Base-by-base conservation (phyloP, 1,140 invertebrate species). In the Lerema accius region DNA sequence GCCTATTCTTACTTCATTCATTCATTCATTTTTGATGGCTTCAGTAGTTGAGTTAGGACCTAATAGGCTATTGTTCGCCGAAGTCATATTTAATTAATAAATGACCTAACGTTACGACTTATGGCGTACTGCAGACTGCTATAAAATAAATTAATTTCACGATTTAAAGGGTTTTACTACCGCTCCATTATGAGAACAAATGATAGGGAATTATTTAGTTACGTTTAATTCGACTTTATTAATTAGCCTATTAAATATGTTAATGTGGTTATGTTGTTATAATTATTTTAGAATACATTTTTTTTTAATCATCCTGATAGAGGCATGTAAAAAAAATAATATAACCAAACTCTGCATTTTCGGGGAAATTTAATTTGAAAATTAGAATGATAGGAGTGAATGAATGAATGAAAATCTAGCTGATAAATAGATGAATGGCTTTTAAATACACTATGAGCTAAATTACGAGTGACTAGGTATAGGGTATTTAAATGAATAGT, bases 21-120 rank as follows among this genome's bases (percentile, higher is more conserved):
- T 42, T 48, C 64, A 63, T 71, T 64, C 71, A 71, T 74, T 51
- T 71, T 74, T 71, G 63, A 74, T 68, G 48, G 39, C 62, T 42
- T 53, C 51, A 13, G 51, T 55, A 55, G 51, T 55, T 55, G 51
- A 28, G 26, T 48, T 51, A 49, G 23, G 14, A 26, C 50, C 40
- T 66, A 68, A 68, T 63, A 59, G 59, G 40, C 53, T 53, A 68
- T 68, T 63, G 60, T 63, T 63, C 53, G 26, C 6, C 15, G 50
- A 35, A 56, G 39, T 46, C 60, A 67, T 60, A 43, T 28, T 61
- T 53, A 59, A 66, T 66, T 66, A 55, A 66, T 66, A 61, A 56
- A 56, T 56, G 39, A 40, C 39, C 51, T 56, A 16, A 42, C 51
- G 14, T 56, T 32, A 56, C 53, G 40, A 56, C 53, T 32, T 45